Percentiles rank a stretch among this genome's conserved stretches.
phyloP scores from a whole-genome alignment of 2,113 vertebrate species.

The Peromyscus californicus region DNA sequence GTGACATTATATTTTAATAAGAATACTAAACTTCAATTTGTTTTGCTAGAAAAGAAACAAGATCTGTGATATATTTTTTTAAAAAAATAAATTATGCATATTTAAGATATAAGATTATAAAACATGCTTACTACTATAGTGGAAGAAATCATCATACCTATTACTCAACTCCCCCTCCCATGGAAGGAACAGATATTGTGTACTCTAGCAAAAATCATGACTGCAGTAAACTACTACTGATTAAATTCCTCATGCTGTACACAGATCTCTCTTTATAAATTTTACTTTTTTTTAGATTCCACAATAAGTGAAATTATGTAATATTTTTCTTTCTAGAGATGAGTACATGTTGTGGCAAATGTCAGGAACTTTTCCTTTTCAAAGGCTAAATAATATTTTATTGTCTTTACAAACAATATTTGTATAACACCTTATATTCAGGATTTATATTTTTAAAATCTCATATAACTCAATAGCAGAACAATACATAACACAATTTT shows the following conservation, averaged over 20 bases:
- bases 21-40: neutral
- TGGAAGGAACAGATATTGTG: neutral
- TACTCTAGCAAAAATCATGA: neutral
- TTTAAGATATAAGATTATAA: neutral
- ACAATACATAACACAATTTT: neutral
- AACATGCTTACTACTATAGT: neutral
- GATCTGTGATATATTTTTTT: neutral
- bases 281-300: neutral
- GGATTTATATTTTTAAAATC: neutral
- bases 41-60: neutral
- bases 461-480: neutral
- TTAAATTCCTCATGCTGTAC: neutral
- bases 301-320: neutral
- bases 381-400: neutral
- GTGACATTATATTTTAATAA: neutral
- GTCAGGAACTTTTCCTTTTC: neutral
- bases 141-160: neutral
- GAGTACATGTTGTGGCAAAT: neutral
- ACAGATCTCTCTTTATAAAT: neutral
- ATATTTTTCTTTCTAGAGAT: neutral
- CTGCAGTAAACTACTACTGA: neutral
- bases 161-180: neutral
- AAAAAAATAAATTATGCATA: neutral
- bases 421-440: neutral
- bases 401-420: neutral